Percentiles rank a stretch among this genome's conserved stretches.
Conservation (phyloP, 92 coral and sea anemone genomes). For the Heliopora coerulea region DNA sequence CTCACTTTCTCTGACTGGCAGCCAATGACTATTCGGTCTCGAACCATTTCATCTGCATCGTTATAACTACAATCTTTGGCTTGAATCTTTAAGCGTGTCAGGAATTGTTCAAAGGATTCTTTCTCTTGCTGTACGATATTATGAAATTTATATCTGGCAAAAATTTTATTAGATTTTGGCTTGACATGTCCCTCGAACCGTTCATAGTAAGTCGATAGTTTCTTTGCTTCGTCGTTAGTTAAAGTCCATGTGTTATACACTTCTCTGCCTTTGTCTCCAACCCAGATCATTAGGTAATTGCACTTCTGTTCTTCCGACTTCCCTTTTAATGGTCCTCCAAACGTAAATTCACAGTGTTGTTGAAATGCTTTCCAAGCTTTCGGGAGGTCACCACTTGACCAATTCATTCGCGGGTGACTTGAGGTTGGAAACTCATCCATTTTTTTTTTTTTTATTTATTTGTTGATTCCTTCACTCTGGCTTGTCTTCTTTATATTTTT, state of each 20-base stretch:
- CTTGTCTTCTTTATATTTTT: too few relatives aligned
- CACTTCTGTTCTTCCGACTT: conserved; percentile 32
- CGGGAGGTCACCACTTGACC: conserved; percentile 45
- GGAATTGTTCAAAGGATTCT: conserved; percentile 56
- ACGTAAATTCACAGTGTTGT: conserved; percentile 57
- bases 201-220: too few relatives aligned
- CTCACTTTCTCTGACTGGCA: conserved; percentile 43
- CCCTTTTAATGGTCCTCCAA: conserved; percentile 49
- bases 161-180: conserved; percentile 34
- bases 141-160: conserved; percentile 58
- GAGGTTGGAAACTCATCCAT: too few relatives aligned
- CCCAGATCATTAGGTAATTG: conserved; percentile 46
- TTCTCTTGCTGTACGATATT: conserved; percentile 37
- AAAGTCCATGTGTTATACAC: too few relatives aligned
- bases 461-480: too few relatives aligned
- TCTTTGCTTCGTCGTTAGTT: conserved; percentile 25
- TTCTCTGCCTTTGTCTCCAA: conserved; percentile 56
- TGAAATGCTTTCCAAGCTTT: conserved; percentile 48
- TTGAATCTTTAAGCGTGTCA: too few relatives aligned
- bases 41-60: conserved; percentile 61
- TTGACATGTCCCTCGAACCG: too few relatives aligned
- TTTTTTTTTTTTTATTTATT: too few relatives aligned
- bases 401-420: conserved; percentile 56
- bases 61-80: conserved; percentile 57
- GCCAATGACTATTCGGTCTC: conserved; percentile 58